Evolutionary conservation across 2,113 vertebrate genomes (phyloP).

Genomic region (Neotoma lepida): DNA sequence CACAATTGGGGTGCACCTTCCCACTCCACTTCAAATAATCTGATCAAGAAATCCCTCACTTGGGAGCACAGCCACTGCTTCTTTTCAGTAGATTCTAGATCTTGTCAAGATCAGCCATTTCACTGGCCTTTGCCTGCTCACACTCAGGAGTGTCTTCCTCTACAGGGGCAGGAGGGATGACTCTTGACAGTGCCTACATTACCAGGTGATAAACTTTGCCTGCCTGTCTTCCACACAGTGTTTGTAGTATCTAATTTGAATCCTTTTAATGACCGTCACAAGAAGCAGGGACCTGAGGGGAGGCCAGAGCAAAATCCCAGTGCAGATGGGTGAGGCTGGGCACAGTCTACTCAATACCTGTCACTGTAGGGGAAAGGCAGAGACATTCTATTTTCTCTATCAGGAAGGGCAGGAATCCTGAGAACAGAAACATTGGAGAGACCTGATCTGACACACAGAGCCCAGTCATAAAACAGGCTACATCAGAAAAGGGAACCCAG

Average conservation of each 20-base stretch:
- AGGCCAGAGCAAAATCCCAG: too few relatives aligned
- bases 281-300: background rate
- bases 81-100: background rate
- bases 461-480: background rate
- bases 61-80: too few relatives aligned
- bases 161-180: fast-evolving
- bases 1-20: background rate
- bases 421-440: background rate
- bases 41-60: background rate
- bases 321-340: background rate
- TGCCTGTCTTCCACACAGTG: background rate
- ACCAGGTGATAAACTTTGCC: too few relatives aligned
- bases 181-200: background rate
- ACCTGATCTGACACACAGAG: background rate
- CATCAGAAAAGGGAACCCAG: background rate
- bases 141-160: background rate
- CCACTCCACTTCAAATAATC: background rate
- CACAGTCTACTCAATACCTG: too few relatives aligned
- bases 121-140: background rate
- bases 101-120: background rate
- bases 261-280: background rate
- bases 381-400: background rate
- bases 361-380: background rate
- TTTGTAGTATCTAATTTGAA: background rate
- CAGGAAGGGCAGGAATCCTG: background rate